Evolutionary conservation across 2,113 vertebrate species (phyloP), one percentile per base, ranked within the genome.

Genomic region (Gallinago jamesoni): DNA sequence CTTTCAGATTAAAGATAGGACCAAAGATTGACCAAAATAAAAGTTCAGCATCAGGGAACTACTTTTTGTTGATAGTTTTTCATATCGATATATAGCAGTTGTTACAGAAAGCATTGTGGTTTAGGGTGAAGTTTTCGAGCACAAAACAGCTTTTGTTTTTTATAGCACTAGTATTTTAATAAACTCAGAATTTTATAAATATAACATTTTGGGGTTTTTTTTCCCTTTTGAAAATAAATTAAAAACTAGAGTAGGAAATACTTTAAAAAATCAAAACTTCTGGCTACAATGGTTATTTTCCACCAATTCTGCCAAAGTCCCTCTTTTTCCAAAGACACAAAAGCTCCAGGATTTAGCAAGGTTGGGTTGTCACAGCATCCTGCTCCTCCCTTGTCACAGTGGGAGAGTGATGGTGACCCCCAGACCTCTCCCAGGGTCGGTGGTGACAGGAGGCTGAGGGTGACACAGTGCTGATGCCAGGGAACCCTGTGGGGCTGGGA

Each of bases 381-480:
- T 80, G 75, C 64, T 90, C 47, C 53, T 84, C 69, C 53, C 52
- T 67, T 67, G 52, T 75, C 81, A 50, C 2, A 1, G 27, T 52
- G 27, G 45, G 81, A 87, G 84, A 87, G 35, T 37, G 78, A 83
- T 85, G 90, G 70, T 75, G 84, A 93, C 37, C 62, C 55, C 48
- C 53, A 79, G 88, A 82, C 67, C 53, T 79, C 60, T 82, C n/a
- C 33, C 56, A 33, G 43, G 57, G 62, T 6, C 64, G 23, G 59
- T 1, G 1, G 72, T 8, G 15, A 69, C 73, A 74, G 73, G 79
- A 8, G 0, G 35, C 47, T 95, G 72, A 48, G 0, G 0, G 55
- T 84, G 89, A 56, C 80, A 57, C 1, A 22, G 47, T 8, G 28
- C n/a, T 84, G 87, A 63, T 17, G 53, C 39, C 0, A 1, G 68